Evolutionary conservation across 1,140 invertebrate genomes (phyloP).

Genomic region (Colletes latitarsis): DNA sequence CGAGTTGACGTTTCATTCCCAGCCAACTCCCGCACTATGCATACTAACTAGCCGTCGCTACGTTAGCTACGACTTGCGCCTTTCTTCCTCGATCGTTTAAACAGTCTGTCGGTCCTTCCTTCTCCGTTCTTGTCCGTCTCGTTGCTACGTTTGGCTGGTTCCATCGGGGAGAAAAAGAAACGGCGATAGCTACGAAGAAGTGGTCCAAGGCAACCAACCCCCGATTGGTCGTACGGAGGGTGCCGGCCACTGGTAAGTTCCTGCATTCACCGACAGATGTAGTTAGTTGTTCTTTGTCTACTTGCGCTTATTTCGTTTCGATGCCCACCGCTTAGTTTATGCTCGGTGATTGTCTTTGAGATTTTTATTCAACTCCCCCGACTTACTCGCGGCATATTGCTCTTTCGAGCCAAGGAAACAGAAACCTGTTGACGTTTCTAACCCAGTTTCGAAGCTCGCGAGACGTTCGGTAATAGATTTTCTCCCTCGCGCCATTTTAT

Average conservation of each 20-base stretch:
- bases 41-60: constrained; percentile 79
- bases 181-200: constrained; percentile 45
- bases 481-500: not conserved
- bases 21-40: constrained; percentile 80
- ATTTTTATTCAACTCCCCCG: not conserved
- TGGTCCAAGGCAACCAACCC: constrained; percentile 44
- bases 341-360: not conserved
- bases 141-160: constrained; percentile 40
- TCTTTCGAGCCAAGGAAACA: not conserved
- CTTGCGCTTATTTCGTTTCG: constrained; percentile 21
- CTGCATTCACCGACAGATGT: constrained; percentile 65
- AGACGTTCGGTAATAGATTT: too few relatives aligned
- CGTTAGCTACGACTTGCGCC: constrained; percentile 72
- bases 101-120: not conserved
- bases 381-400: not conserved
- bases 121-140: constrained; percentile 17
- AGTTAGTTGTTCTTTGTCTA: constrained; percentile 54
- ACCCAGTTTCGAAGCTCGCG: too few relatives aligned
- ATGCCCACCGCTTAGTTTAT: constrained; percentile 26
- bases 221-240: constrained; percentile 49
- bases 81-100: constrained; percentile 58
- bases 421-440: constrained; percentile 18
- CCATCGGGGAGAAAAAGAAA: constrained; percentile 63
- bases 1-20: constrained; percentile 81
- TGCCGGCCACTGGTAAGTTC: constrained; percentile 62